These are phyloP conservation scores for Brachionus asplanchnoidis DNA, from an alignment of 1,140 invertebrate species.

Conservation along the genomic window DNA sequence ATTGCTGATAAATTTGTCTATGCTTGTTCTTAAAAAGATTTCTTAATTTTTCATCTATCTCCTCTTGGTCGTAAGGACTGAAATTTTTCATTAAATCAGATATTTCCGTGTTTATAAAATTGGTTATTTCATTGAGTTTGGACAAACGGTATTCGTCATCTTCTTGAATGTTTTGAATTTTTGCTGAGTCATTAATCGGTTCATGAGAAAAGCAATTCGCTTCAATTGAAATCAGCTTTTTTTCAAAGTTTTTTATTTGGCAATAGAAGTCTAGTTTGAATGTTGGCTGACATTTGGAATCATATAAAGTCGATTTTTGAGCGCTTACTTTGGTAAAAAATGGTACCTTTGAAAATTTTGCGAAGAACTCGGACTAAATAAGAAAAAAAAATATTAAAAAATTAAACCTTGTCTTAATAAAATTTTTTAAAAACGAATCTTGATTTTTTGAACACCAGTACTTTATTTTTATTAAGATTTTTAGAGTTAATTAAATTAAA, in stretches of 20 bases:
- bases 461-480: neutral
- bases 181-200: neutral
- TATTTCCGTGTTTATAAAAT: conserved; percentile 23
- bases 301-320: neutral
- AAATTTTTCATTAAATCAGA: conserved; percentile 1
- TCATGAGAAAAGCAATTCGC: neutral
- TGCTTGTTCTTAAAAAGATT: neutral
- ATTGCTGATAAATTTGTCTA: neutral
- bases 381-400: neutral
- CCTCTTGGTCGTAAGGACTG: conserved; percentile 22
- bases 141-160: neutral
- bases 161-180: conserved; percentile 39
- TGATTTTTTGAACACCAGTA: neutral
- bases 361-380: conserved; percentile 19
- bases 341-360: neutral
- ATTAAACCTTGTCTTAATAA: neutral
- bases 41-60: conserved; percentile 27
- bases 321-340: neutral
- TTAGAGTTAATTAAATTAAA: neutral
- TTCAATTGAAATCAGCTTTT: conserved; percentile 16
- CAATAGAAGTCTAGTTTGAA: conserved; percentile 30
- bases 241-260: conserved; percentile 9
- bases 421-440: neutral
- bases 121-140: neutral
- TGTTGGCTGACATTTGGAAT: conserved; percentile 38